Conservation (phyloP, 2,797 vertebrate species). For the Brotula barbata region DNA sequence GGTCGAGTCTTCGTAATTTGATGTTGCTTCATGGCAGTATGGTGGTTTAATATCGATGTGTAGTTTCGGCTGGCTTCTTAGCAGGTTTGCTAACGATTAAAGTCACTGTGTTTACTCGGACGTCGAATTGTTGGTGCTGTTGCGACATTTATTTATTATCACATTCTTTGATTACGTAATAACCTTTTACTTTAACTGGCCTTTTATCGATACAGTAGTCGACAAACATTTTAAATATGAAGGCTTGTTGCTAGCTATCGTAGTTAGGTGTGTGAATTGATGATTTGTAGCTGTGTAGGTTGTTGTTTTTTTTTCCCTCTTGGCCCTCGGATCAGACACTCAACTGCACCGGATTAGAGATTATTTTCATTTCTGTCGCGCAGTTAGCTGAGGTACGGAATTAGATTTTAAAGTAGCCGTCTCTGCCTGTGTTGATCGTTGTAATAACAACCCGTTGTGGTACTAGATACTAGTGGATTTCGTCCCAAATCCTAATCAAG, state of each 20-base stretch:
- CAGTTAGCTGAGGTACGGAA: background rate
- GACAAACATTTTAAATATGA: background rate
- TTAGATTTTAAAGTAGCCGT: background rate
- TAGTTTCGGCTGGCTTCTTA: no score
- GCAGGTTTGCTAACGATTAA: constrained; percentile 6
- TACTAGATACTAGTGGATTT: background rate
- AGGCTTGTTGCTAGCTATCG: constrained; percentile 3
- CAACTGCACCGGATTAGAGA: background rate
- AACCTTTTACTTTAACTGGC: no score
- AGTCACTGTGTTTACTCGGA: background rate
- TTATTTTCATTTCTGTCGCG: background rate
- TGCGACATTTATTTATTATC: no score
- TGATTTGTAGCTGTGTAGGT: constrained; percentile 1
- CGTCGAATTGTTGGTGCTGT: background rate
- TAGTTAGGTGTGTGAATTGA: constrained; percentile 7
- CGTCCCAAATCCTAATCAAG: no score
- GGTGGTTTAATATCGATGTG: no score
- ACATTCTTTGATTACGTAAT: no score
- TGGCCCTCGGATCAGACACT: constrained; percentile 5
- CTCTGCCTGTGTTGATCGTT: background rate
- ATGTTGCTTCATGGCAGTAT: no score
- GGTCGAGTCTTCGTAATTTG: no score
- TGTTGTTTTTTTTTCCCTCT: constrained; percentile 24
- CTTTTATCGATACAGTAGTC: no score
- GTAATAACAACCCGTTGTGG: background rate